These are phyloP conservation scores for Caerostris darwini DNA, from an alignment of 1,140 invertebrate genomes.

Conservation along the genomic window DNA sequence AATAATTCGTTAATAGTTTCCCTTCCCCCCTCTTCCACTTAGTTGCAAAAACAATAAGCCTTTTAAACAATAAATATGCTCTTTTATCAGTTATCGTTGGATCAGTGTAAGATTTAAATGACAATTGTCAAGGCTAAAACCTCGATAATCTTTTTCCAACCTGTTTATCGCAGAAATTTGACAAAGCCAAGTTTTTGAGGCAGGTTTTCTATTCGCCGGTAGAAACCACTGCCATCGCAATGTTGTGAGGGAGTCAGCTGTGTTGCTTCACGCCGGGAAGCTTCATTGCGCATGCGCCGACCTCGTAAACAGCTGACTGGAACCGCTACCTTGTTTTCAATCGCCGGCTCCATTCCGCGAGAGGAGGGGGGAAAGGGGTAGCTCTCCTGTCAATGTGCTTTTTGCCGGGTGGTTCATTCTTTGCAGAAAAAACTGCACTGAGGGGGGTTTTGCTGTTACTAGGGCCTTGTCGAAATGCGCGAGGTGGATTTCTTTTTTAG, in stretches of 20 bases:
- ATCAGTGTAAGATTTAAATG: too few relatives aligned
- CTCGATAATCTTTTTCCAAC: too few relatives aligned
- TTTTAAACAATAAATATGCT: too few relatives aligned
- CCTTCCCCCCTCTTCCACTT: too few relatives aligned
- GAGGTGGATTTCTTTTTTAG: too few relatives aligned
- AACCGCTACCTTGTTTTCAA: conserved; percentile 54
- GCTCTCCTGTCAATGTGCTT: conserved; percentile 39
- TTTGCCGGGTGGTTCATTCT: conserved; percentile 12
- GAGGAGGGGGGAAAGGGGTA: conserved; percentile 38
- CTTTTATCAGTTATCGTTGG: too few relatives aligned
- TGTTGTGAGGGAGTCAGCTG: conserved; percentile 72
- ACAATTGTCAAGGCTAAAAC: too few relatives aligned
- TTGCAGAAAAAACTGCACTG: not conserved
- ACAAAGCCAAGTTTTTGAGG: too few relatives aligned
- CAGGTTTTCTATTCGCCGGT: not conserved
- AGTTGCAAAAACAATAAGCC: too few relatives aligned
- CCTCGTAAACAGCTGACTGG: conserved; percentile 60
- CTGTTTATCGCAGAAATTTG: too few relatives aligned
- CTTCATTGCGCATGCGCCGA: conserved; percentile 29
- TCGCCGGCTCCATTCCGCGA: conserved; percentile 28
- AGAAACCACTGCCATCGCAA: not conserved
- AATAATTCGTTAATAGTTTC: too few relatives aligned
- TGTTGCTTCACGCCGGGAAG: conserved; percentile 35
- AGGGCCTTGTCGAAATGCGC: not conserved
- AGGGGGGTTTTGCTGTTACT: not conserved